Percentiles rank a stretch among this genome's conserved stretches.
Conservation (phyloP, 2,797 vertebrate species). For the Sphaeramia orbicularis region DNA sequence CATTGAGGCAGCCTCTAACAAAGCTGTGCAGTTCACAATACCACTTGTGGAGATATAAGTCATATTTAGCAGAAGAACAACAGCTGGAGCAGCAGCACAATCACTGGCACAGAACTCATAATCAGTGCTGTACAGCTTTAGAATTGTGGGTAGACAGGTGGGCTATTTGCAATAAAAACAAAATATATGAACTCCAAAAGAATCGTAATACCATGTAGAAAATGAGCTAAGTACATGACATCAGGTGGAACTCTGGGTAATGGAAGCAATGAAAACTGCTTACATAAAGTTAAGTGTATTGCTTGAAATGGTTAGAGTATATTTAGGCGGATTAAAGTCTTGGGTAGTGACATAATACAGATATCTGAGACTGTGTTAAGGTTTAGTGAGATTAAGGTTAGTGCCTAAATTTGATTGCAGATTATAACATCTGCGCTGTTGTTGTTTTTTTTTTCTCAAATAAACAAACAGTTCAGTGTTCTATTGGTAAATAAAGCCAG, state of each 20-base stretch:
- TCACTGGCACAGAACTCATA: not conserved
- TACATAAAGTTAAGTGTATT: no score
- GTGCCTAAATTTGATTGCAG: not conserved
- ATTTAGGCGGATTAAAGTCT: not conserved
- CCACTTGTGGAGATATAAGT: conserved; percentile 3
- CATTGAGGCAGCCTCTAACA: conserved; percentile 3
- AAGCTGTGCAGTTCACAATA: conserved; percentile 10
- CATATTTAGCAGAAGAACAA: conserved; percentile 6
- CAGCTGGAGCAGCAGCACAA: conserved; percentile 12
- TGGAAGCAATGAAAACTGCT: no score
- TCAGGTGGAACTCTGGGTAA: no score
- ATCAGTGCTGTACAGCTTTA: conserved; percentile 10
- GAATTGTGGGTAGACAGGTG: not conserved
- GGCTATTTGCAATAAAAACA: not conserved
- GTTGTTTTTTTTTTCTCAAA: conserved; percentile 4
- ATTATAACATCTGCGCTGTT: conserved; percentile 7
- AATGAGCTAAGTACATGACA: not conserved
- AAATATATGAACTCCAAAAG: not conserved
- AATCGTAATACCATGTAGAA: not conserved
- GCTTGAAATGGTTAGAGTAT: no score
- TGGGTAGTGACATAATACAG: not conserved
- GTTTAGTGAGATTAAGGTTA: not conserved
- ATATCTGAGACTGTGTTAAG: not conserved
- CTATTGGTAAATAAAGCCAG: conserved; percentile 23
- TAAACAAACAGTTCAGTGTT: conserved; percentile 10